A percentile compares a stretch with the other conserved stretches of the same genome.
Evolutionary conservation across 2,797 vertebrate species (phyloP).

Genomic region (Pithecia hirsuta): DNA sequence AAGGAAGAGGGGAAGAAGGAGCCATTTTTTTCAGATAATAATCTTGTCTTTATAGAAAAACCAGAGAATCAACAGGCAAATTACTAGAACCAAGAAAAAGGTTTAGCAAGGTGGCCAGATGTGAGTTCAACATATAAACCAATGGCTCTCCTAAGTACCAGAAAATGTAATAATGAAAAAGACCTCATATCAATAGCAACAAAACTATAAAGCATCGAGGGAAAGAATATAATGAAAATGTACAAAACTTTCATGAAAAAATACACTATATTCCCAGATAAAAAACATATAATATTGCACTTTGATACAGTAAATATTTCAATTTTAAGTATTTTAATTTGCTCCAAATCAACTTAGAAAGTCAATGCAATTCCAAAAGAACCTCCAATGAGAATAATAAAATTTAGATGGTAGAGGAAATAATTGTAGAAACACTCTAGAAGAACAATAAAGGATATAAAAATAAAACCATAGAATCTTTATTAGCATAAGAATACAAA

Average conservation of each 20-base stretch:
- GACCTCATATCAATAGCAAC: background rate
- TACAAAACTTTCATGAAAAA: background rate
- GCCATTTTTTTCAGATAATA: background rate
- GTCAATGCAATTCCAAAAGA: background rate
- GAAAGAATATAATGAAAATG: background rate
- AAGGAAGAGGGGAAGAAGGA: background rate
- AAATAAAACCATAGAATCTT: background rate
- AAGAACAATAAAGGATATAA: background rate
- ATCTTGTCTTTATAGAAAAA: background rate
- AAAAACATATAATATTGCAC: background rate
- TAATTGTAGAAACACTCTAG: background rate
- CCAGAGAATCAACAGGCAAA: background rate
- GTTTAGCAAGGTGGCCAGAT: background rate
- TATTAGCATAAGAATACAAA: background rate
- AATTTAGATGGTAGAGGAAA: background rate
- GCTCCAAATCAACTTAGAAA: background rate
- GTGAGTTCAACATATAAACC: background rate
- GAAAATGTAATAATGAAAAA: background rate
- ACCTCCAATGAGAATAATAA: background rate
- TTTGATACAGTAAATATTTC: background rate
- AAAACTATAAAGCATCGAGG: background rate
- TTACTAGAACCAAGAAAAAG: background rate
- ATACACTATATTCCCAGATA: background rate
- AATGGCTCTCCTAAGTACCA: background rate
- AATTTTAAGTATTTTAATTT: constrained; percentile 39